Conservation (phyloP, 2,113 vertebrate genomes). For the Larimichthys polyactis region DNA sequence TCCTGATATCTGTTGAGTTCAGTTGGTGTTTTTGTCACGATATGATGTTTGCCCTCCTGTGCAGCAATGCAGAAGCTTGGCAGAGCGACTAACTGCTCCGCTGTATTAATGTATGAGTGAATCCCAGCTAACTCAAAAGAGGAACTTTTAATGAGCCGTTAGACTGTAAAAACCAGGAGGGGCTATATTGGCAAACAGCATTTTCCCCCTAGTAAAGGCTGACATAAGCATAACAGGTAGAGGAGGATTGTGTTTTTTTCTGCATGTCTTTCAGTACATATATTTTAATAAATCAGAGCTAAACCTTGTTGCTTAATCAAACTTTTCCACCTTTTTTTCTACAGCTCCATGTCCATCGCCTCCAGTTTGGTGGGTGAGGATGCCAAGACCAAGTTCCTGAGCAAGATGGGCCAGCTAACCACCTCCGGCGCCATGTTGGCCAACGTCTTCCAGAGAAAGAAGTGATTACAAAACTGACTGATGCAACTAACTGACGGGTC, state of each 20-base stretch:
- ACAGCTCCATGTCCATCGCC: slow-evolving; percentile 95
- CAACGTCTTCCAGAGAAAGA: slow-evolving; percentile 99
- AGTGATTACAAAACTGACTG: slow-evolving; percentile 72
- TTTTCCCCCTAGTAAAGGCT: slow-evolving; percentile 28
- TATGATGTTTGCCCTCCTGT: slow-evolving; percentile 42
- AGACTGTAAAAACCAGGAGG: slow-evolving; percentile 67
- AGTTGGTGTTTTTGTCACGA: not conserved
- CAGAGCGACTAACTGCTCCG: slow-evolving; percentile 20
- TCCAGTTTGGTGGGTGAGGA: slow-evolving; percentile 98
- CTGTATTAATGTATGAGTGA: not conserved
- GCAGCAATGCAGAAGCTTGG: slow-evolving; percentile 43
- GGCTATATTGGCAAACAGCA: slow-evolving; percentile 48
- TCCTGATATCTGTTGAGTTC: not conserved
- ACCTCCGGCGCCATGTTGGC: slow-evolving; percentile 99
- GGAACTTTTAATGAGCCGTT: slow-evolving; percentile 73
- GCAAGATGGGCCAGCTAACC: slow-evolving; percentile 99
- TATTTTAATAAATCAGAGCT: not conserved
- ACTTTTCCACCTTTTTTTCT: not conserved
- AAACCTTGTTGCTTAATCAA: not conserved
- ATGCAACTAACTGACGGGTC: slow-evolving; percentile 71
- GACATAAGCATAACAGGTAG: not conserved
- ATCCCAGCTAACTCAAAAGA: slow-evolving; percentile 61
- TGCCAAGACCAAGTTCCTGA: slow-evolving; percentile 99
- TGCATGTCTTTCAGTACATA: not conserved
- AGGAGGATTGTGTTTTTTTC: not conserved